Base-by-base conservation (phyloP, 2,888 invertebrate species). In the Agelastica alni region DNA sequence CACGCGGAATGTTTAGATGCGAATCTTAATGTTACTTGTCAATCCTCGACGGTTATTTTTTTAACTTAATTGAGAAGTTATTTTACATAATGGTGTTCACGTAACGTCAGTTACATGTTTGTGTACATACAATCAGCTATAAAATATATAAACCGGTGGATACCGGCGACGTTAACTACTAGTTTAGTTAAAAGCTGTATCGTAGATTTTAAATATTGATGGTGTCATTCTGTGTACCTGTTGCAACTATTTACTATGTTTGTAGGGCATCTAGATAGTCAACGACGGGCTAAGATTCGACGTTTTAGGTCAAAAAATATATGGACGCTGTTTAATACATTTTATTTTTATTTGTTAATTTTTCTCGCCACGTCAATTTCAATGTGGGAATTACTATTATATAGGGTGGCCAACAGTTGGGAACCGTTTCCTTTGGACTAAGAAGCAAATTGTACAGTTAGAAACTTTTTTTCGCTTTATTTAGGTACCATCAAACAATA, bases 11-110 rank as follows among this genome's bases (percentile, higher is more conserved):
- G 58, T 53, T 46, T 44, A 63, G 64, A 66, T 65, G 64, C 58
- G 64, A 63, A 66, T 66, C 64, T 66, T 63, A 65, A 65, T 64
- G 66, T 66, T 62, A 58, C 59, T 65, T 66, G 66, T 66, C 66
- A 65, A 66, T 66, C 63, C 59, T 46, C 57, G 42, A 60, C 51
- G 57, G 56, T 57, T 64, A 64, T 63, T 64, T 66, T n/a, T 66
- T 65, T 59, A 61, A 61, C 56, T 63, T 65, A 65, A 66, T 66
- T 66, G 66, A 66, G 62, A 65, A 60, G 64, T 66, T 66, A 65
- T 63, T 66, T 64, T 63, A 62, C 65, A 64, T 66, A 66, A 66
- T 64, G 64, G 64, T 63, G 66, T 61, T 44, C 61, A 54, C 56
- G 61, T 59, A 56, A 57, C 52, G 57, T 56, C 61, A 57, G 56